Evolutionary conservation across 2,797 vertebrate species (phyloP).

Genomic region (Eulemur mongoz): DNA sequence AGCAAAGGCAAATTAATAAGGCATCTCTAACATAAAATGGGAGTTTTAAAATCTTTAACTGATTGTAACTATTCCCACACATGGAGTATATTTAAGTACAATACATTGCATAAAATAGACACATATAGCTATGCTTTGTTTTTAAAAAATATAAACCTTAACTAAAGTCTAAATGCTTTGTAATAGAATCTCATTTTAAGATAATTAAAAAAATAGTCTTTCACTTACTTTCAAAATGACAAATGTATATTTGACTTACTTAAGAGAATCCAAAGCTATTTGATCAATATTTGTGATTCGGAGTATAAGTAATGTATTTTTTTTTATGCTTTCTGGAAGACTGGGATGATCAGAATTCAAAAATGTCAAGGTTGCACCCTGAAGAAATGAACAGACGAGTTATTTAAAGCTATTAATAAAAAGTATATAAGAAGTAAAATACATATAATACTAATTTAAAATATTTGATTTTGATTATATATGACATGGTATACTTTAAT

Average conservation of each 20-base stretch:
- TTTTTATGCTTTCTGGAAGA: conserved; percentile 87
- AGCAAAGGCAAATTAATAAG: background rate
- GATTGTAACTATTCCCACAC: background rate
- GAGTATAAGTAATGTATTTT: conserved; percentile 83
- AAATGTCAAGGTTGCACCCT: conserved; percentile 89
- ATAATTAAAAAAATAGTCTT: background rate
- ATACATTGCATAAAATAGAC: background rate
- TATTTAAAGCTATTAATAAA: conserved; percentile 26
- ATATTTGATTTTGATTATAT: conserved; percentile 13
- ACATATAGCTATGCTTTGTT: background rate
- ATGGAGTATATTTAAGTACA: background rate
- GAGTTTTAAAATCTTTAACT: background rate
- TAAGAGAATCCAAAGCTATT: conserved; percentile 82
- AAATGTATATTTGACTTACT: conserved; percentile 81
- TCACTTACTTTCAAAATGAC: conserved; percentile 34
- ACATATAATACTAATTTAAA: background rate
- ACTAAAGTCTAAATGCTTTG: background rate
- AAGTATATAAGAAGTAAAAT: background rate
- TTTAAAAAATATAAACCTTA: conserved; percentile 16
- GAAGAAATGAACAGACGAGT: conserved; percentile 62
- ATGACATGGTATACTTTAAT: background rate
- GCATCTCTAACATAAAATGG: background rate
- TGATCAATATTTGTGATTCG: conserved; percentile 87
- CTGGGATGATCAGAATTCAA: conserved; percentile 82
- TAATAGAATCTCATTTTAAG: background rate